Base-by-base conservation (phyloP, 1,140 invertebrate species). In the Drosophila sproati region DNA sequence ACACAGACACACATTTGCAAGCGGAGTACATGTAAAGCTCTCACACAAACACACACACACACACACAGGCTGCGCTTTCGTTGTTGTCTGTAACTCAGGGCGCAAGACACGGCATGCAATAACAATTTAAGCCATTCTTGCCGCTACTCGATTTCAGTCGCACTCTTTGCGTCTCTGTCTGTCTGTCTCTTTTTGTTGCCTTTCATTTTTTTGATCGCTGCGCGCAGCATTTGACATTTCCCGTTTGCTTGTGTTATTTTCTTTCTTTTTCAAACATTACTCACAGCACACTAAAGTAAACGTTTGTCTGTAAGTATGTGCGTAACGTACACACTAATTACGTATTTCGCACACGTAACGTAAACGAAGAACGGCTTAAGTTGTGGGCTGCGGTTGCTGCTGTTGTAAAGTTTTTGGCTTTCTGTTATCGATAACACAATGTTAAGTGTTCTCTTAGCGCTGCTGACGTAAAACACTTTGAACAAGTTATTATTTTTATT, bases 191-290 rank as follows among this genome's bases (percentile, higher is more conserved):
- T 39, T 32, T 51, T 60, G 28, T 54, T 39, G 20, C 41, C 61
- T 50, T 56, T 76, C 43, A 52, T 71, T 75, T 80, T 71, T 59
- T 32, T 56, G 32, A 77, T 55, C 48, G 29, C 39, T 29, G 71
- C 45, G 35, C 43, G 50, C 61, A 56, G 56, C 71, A 66, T 78
- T 82, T 78, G 71, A 82, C 71, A 78, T 82, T 79, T 82, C 54
- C 69, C 60, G 62, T 57, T 76, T 20, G 20, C 1, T 20, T 20
- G 20, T 20, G 20, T 43, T 47, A 37, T 55, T 43, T 43, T 35
- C 31, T 51, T 48, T 31, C 64, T 63, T 57, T 37, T 37, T 3
- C 31, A 43, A 51, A 28, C 28, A 31, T 52, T 54, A 62, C 5
- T 50, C 43, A 50, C 8, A 51, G 57, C 3, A 5, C 34, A 34